phyloP scores from a whole-genome alignment of 2,113 vertebrate genomes.

The Paedocypris sp. region DNA sequence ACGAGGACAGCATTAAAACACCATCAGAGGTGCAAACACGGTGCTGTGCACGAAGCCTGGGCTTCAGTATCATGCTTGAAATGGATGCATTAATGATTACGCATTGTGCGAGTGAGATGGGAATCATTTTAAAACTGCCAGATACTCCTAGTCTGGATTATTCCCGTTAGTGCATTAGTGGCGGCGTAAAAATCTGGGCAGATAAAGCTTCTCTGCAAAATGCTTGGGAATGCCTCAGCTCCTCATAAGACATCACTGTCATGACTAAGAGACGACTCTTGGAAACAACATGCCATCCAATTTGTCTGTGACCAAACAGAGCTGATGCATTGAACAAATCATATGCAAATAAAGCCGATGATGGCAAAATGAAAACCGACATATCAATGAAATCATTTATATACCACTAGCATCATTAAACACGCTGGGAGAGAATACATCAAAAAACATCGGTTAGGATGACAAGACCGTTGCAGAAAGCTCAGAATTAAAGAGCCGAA shows the following conservation, averaged over 20 bases:
- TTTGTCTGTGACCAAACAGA: neutral
- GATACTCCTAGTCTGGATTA: too few relatives aligned
- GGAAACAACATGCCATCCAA: conserved; percentile 9
- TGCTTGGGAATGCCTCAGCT: conserved; percentile 10
- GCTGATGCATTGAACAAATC: neutral
- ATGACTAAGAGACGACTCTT: neutral
- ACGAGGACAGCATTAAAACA: conserved; percentile 30
- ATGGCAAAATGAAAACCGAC: neutral
- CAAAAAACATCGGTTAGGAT: neutral
- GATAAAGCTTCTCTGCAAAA: too few relatives aligned
- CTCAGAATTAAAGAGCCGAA: conserved; percentile 27
- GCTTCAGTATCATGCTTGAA: conserved; percentile 10
- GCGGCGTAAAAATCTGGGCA: too few relatives aligned
- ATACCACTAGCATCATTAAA: too few relatives aligned
- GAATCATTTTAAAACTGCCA: too few relatives aligned
- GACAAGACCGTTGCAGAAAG: conserved; percentile 16
- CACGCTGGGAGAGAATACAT: too few relatives aligned
- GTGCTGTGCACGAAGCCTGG: neutral
- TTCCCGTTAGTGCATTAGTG: too few relatives aligned
- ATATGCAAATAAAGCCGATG: neutral
- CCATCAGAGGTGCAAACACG: neutral
- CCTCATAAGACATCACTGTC: conserved; percentile 8
- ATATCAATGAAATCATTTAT: too few relatives aligned
- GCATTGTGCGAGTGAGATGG: too few relatives aligned
- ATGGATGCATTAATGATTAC: conserved; percentile 16